Conservation (phyloP, 2,888 invertebrate genomes). For the Polydrusus tereticollis region DNA sequence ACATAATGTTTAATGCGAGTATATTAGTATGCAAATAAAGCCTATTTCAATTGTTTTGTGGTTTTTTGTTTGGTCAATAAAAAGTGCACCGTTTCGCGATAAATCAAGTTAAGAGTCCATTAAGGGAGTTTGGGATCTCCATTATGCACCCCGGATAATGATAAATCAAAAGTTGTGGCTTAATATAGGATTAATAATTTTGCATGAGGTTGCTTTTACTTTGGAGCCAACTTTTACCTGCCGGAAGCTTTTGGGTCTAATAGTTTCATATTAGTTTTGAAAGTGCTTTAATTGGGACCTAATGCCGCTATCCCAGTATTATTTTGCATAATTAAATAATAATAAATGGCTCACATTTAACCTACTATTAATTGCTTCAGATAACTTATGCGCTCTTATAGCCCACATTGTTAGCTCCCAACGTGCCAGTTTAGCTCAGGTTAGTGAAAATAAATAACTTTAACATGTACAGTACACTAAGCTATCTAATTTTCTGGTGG, state of each 20-base stretch:
- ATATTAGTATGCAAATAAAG: background rate
- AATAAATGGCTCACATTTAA: background rate
- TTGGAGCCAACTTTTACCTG: slow-evolving; percentile 16
- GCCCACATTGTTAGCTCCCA: background rate
- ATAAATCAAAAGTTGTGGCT: slow-evolving; percentile 55
- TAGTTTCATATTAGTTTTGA: slow-evolving; percentile 13
- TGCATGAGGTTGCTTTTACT: slow-evolving; percentile 28
- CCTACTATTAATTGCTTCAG: background rate
- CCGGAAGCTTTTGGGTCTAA: slow-evolving; percentile 23
- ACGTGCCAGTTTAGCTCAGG: no score
- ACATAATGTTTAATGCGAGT: background rate
- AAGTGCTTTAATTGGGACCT: background rate
- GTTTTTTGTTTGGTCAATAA: background rate
- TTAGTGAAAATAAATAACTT: no score
- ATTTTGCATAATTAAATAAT: slow-evolving; percentile 4
- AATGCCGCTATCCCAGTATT: background rate
- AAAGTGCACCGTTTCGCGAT: slow-evolving; percentile 41
- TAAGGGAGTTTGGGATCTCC: slow-evolving; percentile 47
- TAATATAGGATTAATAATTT: slow-evolving; percentile 56
- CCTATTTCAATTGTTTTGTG: background rate
- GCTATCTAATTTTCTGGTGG: no score
- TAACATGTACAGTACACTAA: no score
- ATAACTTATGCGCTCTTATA: background rate
- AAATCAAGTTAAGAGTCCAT: slow-evolving; percentile 57
- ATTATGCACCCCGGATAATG: slow-evolving; percentile 53